Percentiles rank a stretch among this genome's conserved stretches.
Conservation (phyloP, 2,888 invertebrate genomes). For the Pherbina coryleti region DNA sequence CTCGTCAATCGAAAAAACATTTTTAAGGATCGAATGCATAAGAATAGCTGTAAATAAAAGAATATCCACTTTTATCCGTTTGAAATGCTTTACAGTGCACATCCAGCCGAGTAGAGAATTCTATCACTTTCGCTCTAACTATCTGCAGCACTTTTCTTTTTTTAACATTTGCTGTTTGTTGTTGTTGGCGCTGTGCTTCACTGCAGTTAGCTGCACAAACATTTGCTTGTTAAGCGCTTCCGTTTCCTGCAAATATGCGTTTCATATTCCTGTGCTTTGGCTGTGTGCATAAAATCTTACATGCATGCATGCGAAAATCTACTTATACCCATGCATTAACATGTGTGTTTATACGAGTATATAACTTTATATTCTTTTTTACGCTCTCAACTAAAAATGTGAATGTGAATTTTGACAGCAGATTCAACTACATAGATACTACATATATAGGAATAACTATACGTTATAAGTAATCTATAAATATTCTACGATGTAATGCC, state of each 20-base stretch:
- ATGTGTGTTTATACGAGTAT: too few species aligned
- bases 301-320: not conserved
- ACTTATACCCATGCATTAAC: too few species aligned
- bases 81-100: too few species aligned
- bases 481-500: too few species aligned
- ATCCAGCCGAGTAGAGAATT: too few species aligned
- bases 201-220: not conserved
- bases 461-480: too few species aligned
- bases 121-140: not conserved
- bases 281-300: not conserved
- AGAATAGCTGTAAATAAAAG: too few species aligned
- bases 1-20: too few species aligned
- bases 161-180: conserved; percentile 48
- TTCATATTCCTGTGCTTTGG: not conserved
- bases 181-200: conserved; percentile 37
- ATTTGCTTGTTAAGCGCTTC: not conserved
- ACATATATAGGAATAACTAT: too few species aligned
- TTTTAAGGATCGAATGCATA: too few species aligned
- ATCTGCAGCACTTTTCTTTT: not conserved
- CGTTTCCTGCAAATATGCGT: not conserved
- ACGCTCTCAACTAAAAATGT: not conserved
- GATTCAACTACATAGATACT: not conserved
- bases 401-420: not conserved
- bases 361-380: too few species aligned
- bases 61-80: too few species aligned